phyloP scores from a whole-genome alignment of 2,113 vertebrate genomes.

The Motacilla tschutschensis region DNA sequence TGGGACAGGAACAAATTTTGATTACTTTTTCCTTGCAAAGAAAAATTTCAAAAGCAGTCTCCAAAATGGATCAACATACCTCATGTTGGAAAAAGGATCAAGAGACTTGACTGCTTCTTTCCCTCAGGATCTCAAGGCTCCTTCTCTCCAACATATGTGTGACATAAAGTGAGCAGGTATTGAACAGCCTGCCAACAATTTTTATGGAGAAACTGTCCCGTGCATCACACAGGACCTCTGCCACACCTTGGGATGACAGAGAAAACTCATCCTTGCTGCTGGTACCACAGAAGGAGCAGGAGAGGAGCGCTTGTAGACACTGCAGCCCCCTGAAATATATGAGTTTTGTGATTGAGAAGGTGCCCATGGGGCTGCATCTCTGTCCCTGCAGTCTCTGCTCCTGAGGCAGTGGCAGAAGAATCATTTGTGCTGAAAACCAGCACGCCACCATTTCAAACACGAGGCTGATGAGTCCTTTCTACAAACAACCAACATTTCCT shows the following conservation, averaged over 20 bases:
- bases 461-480: background rate
- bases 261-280: background rate
- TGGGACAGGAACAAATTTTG: background rate
- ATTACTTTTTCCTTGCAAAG: background rate
- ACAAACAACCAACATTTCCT: background rate
- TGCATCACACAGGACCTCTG: background rate
- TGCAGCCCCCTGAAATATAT: background rate
- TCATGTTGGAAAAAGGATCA: background rate
- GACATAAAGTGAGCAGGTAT: background rate
- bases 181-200: rapidly evolving
- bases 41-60: background rate
- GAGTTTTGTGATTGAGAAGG: background rate
- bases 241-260: background rate
- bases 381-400: background rate
- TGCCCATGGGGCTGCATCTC: background rate
- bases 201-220: background rate
- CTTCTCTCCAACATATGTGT: background rate
- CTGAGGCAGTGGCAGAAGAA: background rate
- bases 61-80: background rate
- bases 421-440: background rate
- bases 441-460: background rate
- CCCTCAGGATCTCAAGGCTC: background rate
- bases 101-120: background rate
- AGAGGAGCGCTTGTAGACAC: background rate
- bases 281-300: background rate